Percentiles rank a stretch among this genome's conserved stretches.
Evolutionary conservation across 2,888 invertebrate species (phyloP).

Genomic region (Theretra japonica): DNA sequence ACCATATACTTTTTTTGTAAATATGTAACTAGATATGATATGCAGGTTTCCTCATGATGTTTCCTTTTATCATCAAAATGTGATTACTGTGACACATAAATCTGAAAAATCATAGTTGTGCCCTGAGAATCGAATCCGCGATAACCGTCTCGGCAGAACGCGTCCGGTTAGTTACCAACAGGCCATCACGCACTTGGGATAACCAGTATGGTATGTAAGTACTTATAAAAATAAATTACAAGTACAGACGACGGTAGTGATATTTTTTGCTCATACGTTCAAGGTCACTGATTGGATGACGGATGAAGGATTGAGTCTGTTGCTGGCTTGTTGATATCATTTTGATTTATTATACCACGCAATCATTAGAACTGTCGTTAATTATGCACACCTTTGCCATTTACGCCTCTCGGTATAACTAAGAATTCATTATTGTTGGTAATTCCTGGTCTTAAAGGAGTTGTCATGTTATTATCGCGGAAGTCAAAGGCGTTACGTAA

Average conservation of each 20-base stretch:
- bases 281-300: constrained; percentile 6
- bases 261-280: not conserved
- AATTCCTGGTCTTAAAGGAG: not conserved
- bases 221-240: not conserved
- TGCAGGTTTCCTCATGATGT: too few relatives aligned
- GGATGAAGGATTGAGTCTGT: too few relatives aligned
- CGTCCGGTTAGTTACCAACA: not conserved
- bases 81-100: too few relatives aligned
- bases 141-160: too few relatives aligned
- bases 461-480: too few relatives aligned
- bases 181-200: not conserved
- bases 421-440: not conserved
- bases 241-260: not conserved
- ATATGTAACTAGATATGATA: too few relatives aligned
- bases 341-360: constrained; percentile 17
- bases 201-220: not conserved
- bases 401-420: not conserved
- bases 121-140: too few relatives aligned
- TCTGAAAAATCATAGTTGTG: too few relatives aligned
- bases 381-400: not conserved
- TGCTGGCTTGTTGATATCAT: not conserved
- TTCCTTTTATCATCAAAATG: too few relatives aligned
- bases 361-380: not conserved
- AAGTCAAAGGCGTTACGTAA: too few relatives aligned
- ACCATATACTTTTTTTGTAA: too few relatives aligned